Base-by-base conservation (phyloP, 2,888 invertebrate species). In the Rhorus exstirpatorius region DNA sequence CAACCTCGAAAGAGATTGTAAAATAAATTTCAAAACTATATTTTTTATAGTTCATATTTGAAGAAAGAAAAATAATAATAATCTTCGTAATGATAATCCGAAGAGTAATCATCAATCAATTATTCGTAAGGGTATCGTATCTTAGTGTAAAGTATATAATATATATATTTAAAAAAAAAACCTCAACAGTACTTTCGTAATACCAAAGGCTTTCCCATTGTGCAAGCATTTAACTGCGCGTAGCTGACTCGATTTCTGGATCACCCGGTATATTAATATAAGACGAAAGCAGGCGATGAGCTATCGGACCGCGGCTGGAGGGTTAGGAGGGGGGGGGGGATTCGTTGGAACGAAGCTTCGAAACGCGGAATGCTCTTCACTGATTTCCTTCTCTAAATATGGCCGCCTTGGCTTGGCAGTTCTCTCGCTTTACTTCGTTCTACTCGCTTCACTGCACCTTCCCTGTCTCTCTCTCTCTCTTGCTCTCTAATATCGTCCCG, bases 351-450 rank as follows among this genome's bases (percentile, higher is more conserved):
- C 85, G 84, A 84, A 83, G 87, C 85, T 85, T 85, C 86, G 88
- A 87, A 87, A 89, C 86, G 87, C 87, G n/a, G 87, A 90, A 91
- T 91, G 89, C 91, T 91, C 91, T 89, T 90, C 91, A 90, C 91
- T 91, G 92, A 92, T 92, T 92, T 92, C 91, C 91, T 91, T 91
- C 89, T 91, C 92, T 92, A 92, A 92, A 92, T 92, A 92, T 92
- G 92, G 92, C 91, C 89, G 92, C 91, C 90, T 89, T 88, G 87
- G 83, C 83, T n/a, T n/a, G n/a, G n/a, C n/a, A n/a, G 79, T 83
- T 86, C 85, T 84, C 85, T 74, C 85, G 82, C 82, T 82, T 79
- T 84, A 83, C 80, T 81, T 81, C 79, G 76, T 76, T 67, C 63
- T 80, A 71, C 78, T 79, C 63, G 77, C 61, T 77, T 77, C 71